Conservation (phyloP, 2,888 invertebrate species). For the Seladonia tumulorum region DNA sequence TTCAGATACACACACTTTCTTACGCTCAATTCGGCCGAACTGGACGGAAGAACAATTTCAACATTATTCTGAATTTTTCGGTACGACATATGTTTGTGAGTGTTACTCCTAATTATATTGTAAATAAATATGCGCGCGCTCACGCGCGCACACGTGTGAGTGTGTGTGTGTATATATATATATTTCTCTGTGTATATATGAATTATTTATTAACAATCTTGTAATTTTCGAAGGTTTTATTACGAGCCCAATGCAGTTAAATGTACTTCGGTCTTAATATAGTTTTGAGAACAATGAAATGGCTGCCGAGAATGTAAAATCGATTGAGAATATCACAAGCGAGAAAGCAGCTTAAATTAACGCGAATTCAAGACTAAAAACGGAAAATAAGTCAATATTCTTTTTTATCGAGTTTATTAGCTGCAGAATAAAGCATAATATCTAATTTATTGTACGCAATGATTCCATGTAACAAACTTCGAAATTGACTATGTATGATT, state of each 20-base stretch:
- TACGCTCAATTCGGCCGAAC: conserved; percentile 65
- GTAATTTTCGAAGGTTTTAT: conserved; percentile 60
- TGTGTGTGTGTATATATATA: conserved; percentile 61
- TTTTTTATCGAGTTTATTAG: conserved; percentile 44
- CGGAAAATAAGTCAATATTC: conserved; percentile 35
- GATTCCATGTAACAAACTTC: conserved; percentile 45
- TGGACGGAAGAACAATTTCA: conserved; percentile 54
- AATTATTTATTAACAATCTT: conserved; percentile 70
- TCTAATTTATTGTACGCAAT: conserved; percentile 45
- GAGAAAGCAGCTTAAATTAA: conserved; percentile 16
- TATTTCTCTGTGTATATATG: conserved; percentile 65
- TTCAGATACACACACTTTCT: conserved; percentile 36
- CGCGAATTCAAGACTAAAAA: conserved; percentile 26
- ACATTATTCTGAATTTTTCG: conserved; percentile 62
- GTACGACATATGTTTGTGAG: conserved; percentile 65
- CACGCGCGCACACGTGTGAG: conserved; percentile 26
- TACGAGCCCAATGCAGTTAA: conserved; percentile 52
- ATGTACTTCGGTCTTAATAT: conserved; percentile 30
- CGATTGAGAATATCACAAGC: conserved; percentile 17
- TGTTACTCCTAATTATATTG: conserved; percentile 65
- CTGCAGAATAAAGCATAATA: conserved; percentile 43
- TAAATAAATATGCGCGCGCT: conserved; percentile 60
- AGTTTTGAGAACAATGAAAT: conserved; percentile 38
- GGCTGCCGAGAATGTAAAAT: conserved; percentile 31
- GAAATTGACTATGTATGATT: conserved; percentile 36